Percentiles rank a stretch among this genome's conserved stretches.
Evolutionary conservation across 1,140 invertebrate genomes (phyloP).

Genomic region (Drosophila nebulosa): DNA sequence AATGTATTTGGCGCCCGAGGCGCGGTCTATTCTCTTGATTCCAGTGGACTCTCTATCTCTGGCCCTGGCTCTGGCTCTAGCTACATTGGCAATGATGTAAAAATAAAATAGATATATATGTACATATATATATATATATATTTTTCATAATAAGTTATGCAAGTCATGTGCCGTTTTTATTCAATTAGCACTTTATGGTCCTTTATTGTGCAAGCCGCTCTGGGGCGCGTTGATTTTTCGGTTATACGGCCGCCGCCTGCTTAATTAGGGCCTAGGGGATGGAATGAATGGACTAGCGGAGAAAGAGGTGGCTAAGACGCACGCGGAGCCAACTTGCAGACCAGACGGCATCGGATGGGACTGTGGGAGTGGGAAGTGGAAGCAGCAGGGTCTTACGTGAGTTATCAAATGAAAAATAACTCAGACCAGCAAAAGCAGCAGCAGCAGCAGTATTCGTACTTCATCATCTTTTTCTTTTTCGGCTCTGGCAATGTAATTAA

Average conservation of each 20-base stretch:
- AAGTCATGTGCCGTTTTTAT: conserved; percentile 77
- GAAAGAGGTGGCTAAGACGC: neutral
- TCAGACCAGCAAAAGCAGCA: conserved; percentile 9
- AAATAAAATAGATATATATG: conserved; percentile 26
- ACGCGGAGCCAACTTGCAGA: neutral
- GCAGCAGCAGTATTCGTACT: conserved; percentile 42
- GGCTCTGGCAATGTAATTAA: conserved; percentile 56
- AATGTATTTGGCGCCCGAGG: conserved; percentile 68
- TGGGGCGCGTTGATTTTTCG: conserved; percentile 72
- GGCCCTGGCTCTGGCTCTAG: conserved; percentile 24
- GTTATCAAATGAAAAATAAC: conserved; percentile 78
- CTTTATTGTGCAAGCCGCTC: conserved; percentile 61
- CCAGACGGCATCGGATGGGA: neutral
- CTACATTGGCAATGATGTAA: conserved; percentile 51
- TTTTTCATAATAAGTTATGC: conserved; percentile 72
- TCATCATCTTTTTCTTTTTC: conserved; percentile 33
- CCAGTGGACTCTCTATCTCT: conserved; percentile 9
- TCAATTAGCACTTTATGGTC: conserved; percentile 79
- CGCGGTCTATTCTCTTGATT: conserved; percentile 47
- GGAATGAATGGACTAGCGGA: neutral
- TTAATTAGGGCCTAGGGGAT: conserved; percentile 64
- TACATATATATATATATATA: conserved; percentile 27
- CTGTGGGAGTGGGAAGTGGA: neutral
- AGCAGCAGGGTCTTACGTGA: conserved; percentile 47
- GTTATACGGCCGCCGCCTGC: conserved; percentile 73